Conservation (phyloP, 2,113 vertebrate genomes). For the Terrapene triunguis region DNA sequence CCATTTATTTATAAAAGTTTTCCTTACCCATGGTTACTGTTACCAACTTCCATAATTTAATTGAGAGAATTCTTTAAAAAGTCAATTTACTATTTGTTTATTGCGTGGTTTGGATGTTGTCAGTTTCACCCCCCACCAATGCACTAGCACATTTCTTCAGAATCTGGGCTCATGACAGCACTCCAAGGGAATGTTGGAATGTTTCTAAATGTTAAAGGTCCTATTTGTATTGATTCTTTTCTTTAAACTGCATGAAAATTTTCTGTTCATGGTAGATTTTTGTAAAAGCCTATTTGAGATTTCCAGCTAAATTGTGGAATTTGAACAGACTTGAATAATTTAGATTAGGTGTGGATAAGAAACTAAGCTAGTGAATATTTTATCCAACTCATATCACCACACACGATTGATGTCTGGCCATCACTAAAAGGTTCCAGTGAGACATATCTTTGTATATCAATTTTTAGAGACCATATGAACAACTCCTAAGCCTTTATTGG, state of each 20-base stretch:
- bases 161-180: neutral
- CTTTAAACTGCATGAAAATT: neutral
- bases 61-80: neutral
- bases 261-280: neutral
- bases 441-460: neutral
- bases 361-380: neutral
- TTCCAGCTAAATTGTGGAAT: neutral
- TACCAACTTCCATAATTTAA: conserved; percentile 10
- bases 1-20: conserved; percentile 58
- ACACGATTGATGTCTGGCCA: neutral
- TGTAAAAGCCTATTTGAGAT: neutral
- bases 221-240: neutral
- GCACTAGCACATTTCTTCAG: neutral
- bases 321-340: neutral
- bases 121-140: neutral
- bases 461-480: neutral
- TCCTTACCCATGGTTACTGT: conserved; percentile 46
- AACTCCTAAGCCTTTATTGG: neutral
- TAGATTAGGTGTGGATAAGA: neutral
- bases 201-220: neutral
- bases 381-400: neutral
- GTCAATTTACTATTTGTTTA: neutral
- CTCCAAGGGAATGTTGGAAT: neutral
- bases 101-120: neutral
- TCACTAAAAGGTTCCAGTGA: neutral